These are phyloP conservation scores for Canis aureus DNA, from an alignment of 2,113 vertebrate species.

Conservation along the genomic window DNA sequence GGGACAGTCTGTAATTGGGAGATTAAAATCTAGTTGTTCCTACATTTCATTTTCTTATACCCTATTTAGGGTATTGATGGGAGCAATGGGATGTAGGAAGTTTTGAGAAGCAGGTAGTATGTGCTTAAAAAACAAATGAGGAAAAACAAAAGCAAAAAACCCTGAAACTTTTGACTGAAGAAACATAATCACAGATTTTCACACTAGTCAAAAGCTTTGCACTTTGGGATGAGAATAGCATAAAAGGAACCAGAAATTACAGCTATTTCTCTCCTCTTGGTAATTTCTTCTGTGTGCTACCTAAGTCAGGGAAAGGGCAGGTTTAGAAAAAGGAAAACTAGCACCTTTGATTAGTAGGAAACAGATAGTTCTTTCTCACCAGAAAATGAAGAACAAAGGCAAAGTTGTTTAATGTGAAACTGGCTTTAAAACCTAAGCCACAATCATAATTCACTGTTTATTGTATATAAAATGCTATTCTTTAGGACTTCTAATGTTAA, in stretches of 20 bases:
- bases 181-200: constrained; percentile 52
- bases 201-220: constrained; percentile 52
- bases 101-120: neutral
- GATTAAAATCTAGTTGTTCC: neutral
- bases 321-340: constrained; percentile 21
- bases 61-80: neutral
- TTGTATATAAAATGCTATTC: constrained; percentile 3
- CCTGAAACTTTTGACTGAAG: neutral
- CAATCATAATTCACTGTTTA: neutral
- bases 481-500: neutral
- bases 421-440: constrained; percentile 17
- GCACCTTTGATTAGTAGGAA: constrained; percentile 41
- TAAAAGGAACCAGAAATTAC: neutral
- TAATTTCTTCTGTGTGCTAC: constrained; percentile 30
- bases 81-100: neutral
- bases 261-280: constrained; percentile 35
- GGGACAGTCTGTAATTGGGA: neutral
- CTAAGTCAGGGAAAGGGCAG: neutral
- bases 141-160: neutral
- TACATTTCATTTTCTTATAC: neutral
- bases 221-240: neutral
- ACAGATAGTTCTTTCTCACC: neutral
- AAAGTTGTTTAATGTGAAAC: constrained; percentile 50
- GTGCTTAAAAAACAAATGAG: constrained; percentile 29
- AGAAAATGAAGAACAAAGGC: constrained; percentile 59